Evolutionary conservation across 2,888 invertebrate genomes (phyloP).

Genomic region (Dryomyza anilis): DNA sequence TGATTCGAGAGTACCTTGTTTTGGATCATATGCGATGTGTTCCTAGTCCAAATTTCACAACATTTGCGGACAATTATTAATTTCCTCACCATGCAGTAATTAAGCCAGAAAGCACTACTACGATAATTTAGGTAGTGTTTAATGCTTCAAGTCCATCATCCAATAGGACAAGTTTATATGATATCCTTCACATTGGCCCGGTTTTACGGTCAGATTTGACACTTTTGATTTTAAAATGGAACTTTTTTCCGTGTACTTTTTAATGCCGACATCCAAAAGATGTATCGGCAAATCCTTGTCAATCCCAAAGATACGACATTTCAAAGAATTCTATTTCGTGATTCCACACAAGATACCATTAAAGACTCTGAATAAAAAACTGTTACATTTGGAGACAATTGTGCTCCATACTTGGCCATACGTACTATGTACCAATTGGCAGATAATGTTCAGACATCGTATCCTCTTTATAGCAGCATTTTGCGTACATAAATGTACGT

Average conservation of each 20-base stretch:
- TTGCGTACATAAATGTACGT: slow-evolving; percentile 30
- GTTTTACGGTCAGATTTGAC: slow-evolving; percentile 1
- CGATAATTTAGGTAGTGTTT: too few relatives aligned
- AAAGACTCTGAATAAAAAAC: slow-evolving; percentile 17
- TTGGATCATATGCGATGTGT: too few relatives aligned
- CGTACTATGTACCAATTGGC: slow-evolving; percentile 24
- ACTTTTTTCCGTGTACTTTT: slow-evolving; percentile 14
- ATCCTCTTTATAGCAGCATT: slow-evolving; percentile 24
- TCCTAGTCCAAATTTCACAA: too few relatives aligned
- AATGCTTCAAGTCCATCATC: too few relatives aligned
- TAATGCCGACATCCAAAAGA: slow-evolving; percentile 28
- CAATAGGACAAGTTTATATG: too few relatives aligned
- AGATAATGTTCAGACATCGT: slow-evolving; percentile 13
- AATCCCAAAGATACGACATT: not conserved
- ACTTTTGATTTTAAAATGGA: slow-evolving; percentile 1
- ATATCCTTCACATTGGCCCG: too few relatives aligned
- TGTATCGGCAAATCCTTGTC: slow-evolving; percentile 25
- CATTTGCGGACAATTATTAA: too few relatives aligned
- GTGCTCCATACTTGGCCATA: slow-evolving; percentile 24
- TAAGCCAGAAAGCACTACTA: too few relatives aligned
- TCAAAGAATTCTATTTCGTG: slow-evolving; percentile 21
- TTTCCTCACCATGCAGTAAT: too few relatives aligned
- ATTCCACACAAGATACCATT: not conserved
- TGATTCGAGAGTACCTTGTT: not conserved
- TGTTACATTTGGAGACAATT: slow-evolving; percentile 27